phyloP scores from a whole-genome alignment of 2,888 invertebrate genomes.

The Hypercompe scribonia region DNA sequence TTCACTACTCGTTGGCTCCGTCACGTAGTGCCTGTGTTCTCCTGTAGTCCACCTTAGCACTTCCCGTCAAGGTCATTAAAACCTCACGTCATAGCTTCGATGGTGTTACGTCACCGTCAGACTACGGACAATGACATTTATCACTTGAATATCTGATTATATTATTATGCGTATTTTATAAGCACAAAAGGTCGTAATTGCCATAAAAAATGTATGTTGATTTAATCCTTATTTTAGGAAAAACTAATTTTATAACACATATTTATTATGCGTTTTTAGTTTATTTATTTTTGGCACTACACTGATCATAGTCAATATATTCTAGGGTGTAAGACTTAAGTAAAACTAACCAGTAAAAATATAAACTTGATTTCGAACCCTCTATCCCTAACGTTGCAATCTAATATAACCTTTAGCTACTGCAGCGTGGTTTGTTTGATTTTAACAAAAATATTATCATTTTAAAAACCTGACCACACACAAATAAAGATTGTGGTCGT shows the following conservation, averaged over 20 bases:
- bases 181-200: background rate
- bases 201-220: background rate
- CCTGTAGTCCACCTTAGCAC: background rate
- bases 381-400: background rate
- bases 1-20: too few relatives aligned
- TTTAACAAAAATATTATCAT: background rate
- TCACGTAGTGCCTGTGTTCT: background rate
- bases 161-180: background rate
- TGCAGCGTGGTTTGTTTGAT: background rate
- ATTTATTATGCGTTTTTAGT: background rate
- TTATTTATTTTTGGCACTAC: background rate
- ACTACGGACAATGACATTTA: conserved; percentile 10
- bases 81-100: conserved; percentile 7
- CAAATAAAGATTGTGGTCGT: conserved; percentile 27
- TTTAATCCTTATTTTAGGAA: background rate
- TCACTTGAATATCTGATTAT: background rate
- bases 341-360: background rate
- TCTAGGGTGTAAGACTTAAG: background rate
- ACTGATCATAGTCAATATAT: background rate
- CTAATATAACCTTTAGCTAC: background rate
- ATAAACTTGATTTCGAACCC: too few relatives aligned
- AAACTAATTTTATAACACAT: background rate
- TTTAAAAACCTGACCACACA: background rate
- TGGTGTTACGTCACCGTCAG: conserved; percentile 1
- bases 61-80: conserved; percentile 13